Evolutionary conservation across 2,888 invertebrate species (phyloP).

Genomic region (Caenorhabditis macrosperma): DNA sequence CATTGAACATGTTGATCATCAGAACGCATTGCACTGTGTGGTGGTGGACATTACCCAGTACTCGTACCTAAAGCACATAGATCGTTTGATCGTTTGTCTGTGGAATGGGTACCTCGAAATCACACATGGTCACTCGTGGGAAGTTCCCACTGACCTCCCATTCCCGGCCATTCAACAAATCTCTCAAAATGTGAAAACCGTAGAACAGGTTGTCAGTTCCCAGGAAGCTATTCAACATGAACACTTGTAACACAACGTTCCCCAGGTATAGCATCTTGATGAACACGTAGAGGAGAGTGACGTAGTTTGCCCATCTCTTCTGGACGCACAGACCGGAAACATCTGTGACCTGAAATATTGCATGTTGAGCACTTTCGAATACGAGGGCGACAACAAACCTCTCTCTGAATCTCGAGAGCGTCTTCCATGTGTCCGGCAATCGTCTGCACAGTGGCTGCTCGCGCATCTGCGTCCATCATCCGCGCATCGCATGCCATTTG

Average conservation of each 20-base stretch:
- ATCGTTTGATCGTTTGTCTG: not conserved
- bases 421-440: slow-evolving; percentile 81
- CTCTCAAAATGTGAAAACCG: slow-evolving; percentile 80
- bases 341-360: slow-evolving; percentile 76
- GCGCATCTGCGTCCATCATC: slow-evolving; percentile 80
- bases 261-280: slow-evolving; percentile 80
- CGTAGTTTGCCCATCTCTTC: slow-evolving; percentile 80
- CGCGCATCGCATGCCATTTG: slow-evolving; percentile 81
- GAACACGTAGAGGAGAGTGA: slow-evolving; percentile 80
- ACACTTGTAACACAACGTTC: slow-evolving; percentile 80
- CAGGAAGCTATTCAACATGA: slow-evolving; percentile 80
- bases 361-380: not conserved
- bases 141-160: slow-evolving; percentile 81
- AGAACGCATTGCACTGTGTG: slow-evolving; percentile 81
- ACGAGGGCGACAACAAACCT: slow-evolving; percentile 59
- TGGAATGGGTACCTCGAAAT: slow-evolving; percentile 78
- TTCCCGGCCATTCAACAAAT: slow-evolving; percentile 80
- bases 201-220: slow-evolving; percentile 81
- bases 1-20: slow-evolving; percentile 80
- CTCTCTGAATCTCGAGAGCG: slow-evolving; percentile 80
- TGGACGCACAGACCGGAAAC: slow-evolving; percentile 80
- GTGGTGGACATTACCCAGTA: slow-evolving; percentile 81
- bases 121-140: slow-evolving; percentile 81
- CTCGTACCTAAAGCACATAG: slow-evolving; percentile 81
- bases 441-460: slow-evolving; percentile 80